Evolutionary conservation across 2,888 invertebrate genomes (phyloP).

Genomic region (Tipula vernalis): DNA sequence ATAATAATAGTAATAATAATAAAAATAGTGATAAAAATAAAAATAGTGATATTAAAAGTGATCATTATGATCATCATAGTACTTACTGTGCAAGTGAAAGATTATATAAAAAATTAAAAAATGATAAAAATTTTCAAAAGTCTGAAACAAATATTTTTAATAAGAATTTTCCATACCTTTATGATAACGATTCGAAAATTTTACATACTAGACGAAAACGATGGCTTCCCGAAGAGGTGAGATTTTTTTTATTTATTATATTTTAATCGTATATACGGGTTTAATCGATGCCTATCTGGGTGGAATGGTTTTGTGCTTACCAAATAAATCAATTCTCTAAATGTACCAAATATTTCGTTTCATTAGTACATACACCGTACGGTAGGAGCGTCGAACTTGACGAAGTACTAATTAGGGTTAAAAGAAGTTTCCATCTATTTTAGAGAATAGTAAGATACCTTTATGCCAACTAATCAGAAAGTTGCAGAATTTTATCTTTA

Average conservation of each 20-base stretch:
- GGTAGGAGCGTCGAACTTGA: too few species aligned
- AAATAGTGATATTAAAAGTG: not conserved
- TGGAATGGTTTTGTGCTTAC: too few species aligned
- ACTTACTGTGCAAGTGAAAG: slow-evolving; percentile 35
- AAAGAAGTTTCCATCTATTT: too few species aligned
- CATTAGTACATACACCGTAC: too few species aligned
- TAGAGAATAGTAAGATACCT: too few species aligned
- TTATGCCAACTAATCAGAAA: too few species aligned
- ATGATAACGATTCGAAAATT: slow-evolving; percentile 22
- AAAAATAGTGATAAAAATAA: not conserved
- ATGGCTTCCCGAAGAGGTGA: slow-evolving; percentile 56
- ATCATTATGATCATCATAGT: not conserved
- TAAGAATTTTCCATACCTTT: slow-evolving; percentile 30
- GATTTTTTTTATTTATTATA: not conserved
- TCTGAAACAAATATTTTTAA: slow-evolving; percentile 20
- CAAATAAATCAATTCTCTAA: too few species aligned
- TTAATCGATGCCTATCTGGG: too few species aligned
- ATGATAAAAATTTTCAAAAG: slow-evolving; percentile 18
- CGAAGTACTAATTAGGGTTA: too few species aligned
- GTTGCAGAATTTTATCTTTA: too few species aligned
- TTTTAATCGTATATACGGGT: not conserved
- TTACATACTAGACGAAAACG: slow-evolving; percentile 36
- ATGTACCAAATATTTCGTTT: too few species aligned
- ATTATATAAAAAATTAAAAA: slow-evolving; percentile 24
- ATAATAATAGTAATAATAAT: not conserved